A percentile compares a stretch with the other conserved stretches of the same genome.
These are phyloP conservation scores for Melanotaenia parkinsoni DNA, from an alignment of 2,797 vertebrate genomes.

Conservation along the genomic window DNA sequence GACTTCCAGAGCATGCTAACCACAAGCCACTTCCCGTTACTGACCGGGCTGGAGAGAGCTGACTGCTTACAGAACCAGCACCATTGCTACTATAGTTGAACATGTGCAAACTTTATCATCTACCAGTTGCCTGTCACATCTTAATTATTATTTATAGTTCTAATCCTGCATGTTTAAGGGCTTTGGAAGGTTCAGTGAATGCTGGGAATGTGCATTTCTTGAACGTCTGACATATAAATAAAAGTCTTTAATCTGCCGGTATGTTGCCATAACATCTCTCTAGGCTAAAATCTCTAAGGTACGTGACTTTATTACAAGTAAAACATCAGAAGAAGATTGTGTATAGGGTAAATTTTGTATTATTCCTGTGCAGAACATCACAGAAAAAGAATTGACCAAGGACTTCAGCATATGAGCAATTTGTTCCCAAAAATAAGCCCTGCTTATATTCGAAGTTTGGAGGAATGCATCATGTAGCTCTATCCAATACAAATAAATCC, in stretches of 20 bases:
- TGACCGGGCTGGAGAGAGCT: conserved; percentile 50
- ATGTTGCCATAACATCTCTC: conserved; percentile 32
- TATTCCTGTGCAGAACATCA: background rate
- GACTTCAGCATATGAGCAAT: conserved; percentile 21
- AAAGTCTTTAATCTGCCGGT: conserved; percentile 3
- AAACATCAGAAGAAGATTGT: conserved; percentile 1
- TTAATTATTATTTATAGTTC: conserved; percentile 9
- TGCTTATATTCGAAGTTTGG: conserved; percentile 19
- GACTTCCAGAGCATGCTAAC: conserved; percentile 65
- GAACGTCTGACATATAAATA: background rate
- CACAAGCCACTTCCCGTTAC: conserved; percentile 79
- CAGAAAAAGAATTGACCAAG: background rate
- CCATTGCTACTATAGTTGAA: conserved; percentile 29
- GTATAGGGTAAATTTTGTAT: conserved; percentile 7
- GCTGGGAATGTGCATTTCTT: background rate
- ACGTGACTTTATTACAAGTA: background rate
- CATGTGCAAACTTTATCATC: conserved; percentile 20
- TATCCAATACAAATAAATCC: conserved; percentile 18
- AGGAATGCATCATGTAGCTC: conserved; percentile 14
- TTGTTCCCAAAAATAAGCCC: conserved; percentile 30
- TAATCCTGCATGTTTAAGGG: background rate
- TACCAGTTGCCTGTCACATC: conserved; percentile 11
- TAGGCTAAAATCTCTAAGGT: conserved; percentile 8
- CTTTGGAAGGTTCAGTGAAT: background rate
- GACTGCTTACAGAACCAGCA: conserved; percentile 34